Evolutionary conservation across 2,888 invertebrate species (phyloP).

Genomic region (Anagyrus pseudococci): DNA sequence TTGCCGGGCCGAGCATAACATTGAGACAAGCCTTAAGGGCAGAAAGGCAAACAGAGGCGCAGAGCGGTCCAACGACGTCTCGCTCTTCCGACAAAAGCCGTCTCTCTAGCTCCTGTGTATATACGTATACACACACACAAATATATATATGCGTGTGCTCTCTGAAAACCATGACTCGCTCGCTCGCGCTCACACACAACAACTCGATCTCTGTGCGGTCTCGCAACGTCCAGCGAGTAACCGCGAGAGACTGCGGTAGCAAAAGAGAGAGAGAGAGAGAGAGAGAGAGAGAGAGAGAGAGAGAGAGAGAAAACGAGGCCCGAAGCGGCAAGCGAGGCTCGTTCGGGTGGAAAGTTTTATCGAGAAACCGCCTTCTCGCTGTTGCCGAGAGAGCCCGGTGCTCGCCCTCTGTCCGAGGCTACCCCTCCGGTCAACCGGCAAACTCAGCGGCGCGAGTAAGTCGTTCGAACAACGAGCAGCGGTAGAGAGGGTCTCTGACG

Average conservation of each 20-base stretch:
- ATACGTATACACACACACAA: no score
- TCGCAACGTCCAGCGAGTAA: background rate
- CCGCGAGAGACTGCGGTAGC: background rate
- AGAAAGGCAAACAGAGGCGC: background rate
- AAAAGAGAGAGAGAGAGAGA: conserved; percentile 1
- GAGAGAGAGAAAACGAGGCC: conserved; percentile 39
- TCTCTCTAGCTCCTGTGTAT: background rate
- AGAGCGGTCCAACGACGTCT: background rate
- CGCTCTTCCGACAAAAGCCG: background rate
- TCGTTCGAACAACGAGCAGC: conserved; percentile 13
- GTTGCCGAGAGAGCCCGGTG: background rate
- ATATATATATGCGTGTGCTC: no score
- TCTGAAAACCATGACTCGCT: background rate
- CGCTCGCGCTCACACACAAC: background rate
- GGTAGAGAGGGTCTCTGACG: background rate
- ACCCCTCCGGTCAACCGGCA: conserved; percentile 5
- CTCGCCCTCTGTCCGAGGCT: background rate
- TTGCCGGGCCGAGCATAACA: no score
- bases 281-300: conserved; percentile 38
- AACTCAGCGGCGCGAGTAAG: conserved; percentile 20
- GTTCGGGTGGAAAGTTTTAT: conserved; percentile 20
- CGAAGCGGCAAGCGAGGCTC: conserved; percentile 6
- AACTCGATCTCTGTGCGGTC: background rate
- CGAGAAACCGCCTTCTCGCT: conserved; percentile 21
- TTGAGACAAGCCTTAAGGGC: background rate